Evolutionary conservation across 2,888 invertebrate species (phyloP), one percentile per base, ranked within the genome.

Genomic region (Leptopterna dolabrata): DNA sequence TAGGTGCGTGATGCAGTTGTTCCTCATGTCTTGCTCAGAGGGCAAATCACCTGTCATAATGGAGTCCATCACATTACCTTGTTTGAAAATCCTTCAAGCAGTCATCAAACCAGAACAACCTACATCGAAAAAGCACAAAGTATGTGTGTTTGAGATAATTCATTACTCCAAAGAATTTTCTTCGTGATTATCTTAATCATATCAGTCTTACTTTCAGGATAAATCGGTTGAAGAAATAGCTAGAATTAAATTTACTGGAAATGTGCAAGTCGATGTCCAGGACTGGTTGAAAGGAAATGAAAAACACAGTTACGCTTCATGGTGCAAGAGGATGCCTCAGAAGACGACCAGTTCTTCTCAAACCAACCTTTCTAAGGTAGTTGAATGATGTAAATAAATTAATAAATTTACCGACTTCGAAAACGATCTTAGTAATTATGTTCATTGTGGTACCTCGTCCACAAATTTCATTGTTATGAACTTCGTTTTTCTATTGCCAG

Each of bases 31-130:
- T 4, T 95, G 95, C 89, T 93, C 94, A 86, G 94, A 95, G 92
- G 95, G 96, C 0, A 95, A 95, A 88, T 97, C 96, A 90, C 96
- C 97, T 0, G 95, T 96, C 83, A 97, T 98, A 0, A 95, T 97
- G 93, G 97, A 97, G 91, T 96, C 97, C 88, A 96, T 99, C 24
- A 96, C 98, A 89, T 93, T 99, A 89, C 99, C 99, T 0, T 98
- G 98, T 92, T 93, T 99, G 89, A 96, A 97, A 90, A 98, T 99
- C 90, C 94, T 99, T 92, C 96, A 97, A 90, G 94, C 95, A 88
- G 92, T 97, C 16, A 96, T 98, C 91, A 94, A 95, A 90, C 95
- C 95, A 0, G 93, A 93, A 13, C 92, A 93, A 87, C 93, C 93
- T 0, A 91, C 92, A 6, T 93, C 93, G 9, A 94, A 94, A 90